Percentiles rank a stretch among this genome's conserved stretches.
Evolutionary conservation across 2,113 vertebrate genomes (phyloP).

Genomic region (Bubalus kerabau): DNA sequence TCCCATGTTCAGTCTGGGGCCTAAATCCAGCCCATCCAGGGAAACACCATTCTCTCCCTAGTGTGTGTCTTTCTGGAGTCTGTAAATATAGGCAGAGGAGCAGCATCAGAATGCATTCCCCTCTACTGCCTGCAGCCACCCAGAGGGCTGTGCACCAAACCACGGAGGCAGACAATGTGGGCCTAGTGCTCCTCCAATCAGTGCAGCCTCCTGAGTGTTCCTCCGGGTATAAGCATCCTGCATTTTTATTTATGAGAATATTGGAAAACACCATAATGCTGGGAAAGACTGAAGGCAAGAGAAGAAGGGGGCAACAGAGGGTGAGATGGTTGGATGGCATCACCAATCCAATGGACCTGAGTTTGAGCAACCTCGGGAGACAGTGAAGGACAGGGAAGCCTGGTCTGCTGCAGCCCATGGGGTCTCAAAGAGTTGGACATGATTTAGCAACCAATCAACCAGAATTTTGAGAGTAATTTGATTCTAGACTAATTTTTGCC

Average conservation of each 20-base stretch:
- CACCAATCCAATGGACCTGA: neutral
- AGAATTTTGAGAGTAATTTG: neutral
- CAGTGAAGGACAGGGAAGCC: neutral
- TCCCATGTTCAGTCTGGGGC: neutral
- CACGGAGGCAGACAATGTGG: rapidly evolving
- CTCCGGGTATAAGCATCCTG: neutral
- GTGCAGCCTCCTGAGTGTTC: neutral
- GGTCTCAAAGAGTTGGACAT: neutral
- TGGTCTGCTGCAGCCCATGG: neutral
- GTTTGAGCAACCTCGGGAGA: neutral
- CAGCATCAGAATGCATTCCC: rapidly evolving
- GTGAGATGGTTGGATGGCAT: neutral
- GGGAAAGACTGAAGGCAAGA: neutral
- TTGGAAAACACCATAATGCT: neutral
- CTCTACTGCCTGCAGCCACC: neutral
- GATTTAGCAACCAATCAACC: neutral
- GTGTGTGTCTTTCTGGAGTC: neutral
- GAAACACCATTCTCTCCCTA: neutral
- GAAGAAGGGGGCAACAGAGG: neutral
- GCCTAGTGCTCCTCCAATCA: neutral
- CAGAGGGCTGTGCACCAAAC: neutral
- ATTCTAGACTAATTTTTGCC: neutral
- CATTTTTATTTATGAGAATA: neutral
- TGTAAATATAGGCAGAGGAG: neutral
- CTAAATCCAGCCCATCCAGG: neutral